Evolutionary conservation across 2,113 vertebrate genomes (phyloP), one percentile per base, ranked within the genome.

Genomic region (Alosa alosa): DNA sequence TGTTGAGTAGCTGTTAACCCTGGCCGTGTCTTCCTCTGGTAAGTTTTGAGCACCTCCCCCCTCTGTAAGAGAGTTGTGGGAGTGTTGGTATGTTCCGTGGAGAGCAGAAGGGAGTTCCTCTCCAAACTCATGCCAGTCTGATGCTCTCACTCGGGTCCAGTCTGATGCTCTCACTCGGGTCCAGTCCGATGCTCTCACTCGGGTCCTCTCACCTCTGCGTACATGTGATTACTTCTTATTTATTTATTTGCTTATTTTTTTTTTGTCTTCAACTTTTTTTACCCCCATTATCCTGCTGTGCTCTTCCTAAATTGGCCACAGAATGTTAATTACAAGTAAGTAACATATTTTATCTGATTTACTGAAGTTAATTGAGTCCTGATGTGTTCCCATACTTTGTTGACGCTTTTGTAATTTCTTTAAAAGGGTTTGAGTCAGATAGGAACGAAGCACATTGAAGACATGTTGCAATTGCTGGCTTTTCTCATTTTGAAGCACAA

Each of bases 241-340:
- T 7, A 49, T 31, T 87, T 64, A 72, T 44, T 82, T 75, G 13
- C 22, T 50, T n/a, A n/a, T 78, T 36, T 75, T 82, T 36, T 39
- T 41, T 44, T 87, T 20, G 60, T 68, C 72, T 36, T 25, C 47
- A 18, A 17, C 46, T 17, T 6, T 36, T 47, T 87, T 85, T 87
- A 36, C 81, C 49, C 3, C 9, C 57, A 44, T 50, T 81, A 6
- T 10, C n/a, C 60, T 75, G 5, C 82, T 83, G 15, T 11, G 36
- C 64, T 72, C 25, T 36, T 72, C 25, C 10, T 72, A 36, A 36
- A 72, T 6, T 50, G 84, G 81, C 18, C 47, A 49, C 83, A 85
- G 88, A 92, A 92, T 95, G 95, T 90, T 95, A 87, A 93, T 94
- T 84, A 93, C 92, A 89, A 95, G 95, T 95, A 92, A 95, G 95